Evolutionary conservation across 2,797 vertebrate species (phyloP).

Genomic region (Pseudochirops cupreus): DNA sequence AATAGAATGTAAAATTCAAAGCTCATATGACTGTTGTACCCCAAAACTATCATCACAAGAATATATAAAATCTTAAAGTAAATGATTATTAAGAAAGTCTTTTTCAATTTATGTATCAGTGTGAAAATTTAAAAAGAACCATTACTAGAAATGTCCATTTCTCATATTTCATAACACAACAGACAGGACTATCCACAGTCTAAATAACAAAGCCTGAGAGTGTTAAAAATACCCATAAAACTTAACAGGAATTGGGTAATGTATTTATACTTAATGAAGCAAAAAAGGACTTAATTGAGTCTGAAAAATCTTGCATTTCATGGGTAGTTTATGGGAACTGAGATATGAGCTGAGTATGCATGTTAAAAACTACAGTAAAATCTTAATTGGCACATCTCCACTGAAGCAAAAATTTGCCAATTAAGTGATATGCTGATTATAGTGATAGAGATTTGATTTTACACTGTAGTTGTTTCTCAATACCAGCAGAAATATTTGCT

Average conservation of each 20-base stretch:
- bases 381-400: slow-evolving; percentile 73
- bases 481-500: not conserved
- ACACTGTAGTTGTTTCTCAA: slow-evolving; percentile 31
- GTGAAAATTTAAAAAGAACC: slow-evolving; percentile 35
- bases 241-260: slow-evolving; percentile 70
- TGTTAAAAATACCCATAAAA: slow-evolving; percentile 72
- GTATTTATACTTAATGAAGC: slow-evolving; percentile 79
- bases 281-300: slow-evolving; percentile 78
- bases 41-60: slow-evolving; percentile 12
- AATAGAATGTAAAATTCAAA: slow-evolving; percentile 47
- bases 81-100: slow-evolving; percentile 52
- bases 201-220: slow-evolving; percentile 63
- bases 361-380: slow-evolving; percentile 68
- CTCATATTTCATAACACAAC: slow-evolving; percentile 55
- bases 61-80: slow-evolving; percentile 37
- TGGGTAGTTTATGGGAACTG: slow-evolving; percentile 74
- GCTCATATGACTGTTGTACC: slow-evolving; percentile 21
- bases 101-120: slow-evolving; percentile 54
- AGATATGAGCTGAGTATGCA: slow-evolving; percentile 75
- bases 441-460: slow-evolving; percentile 64
- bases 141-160: slow-evolving; percentile 43
- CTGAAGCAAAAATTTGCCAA: slow-evolving; percentile 74
- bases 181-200: slow-evolving; percentile 47
- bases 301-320: slow-evolving; percentile 76
- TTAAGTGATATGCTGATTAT: slow-evolving; percentile 71